phyloP scores from a whole-genome alignment of 2,113 vertebrate genomes.

The Lagopus leucura region DNA sequence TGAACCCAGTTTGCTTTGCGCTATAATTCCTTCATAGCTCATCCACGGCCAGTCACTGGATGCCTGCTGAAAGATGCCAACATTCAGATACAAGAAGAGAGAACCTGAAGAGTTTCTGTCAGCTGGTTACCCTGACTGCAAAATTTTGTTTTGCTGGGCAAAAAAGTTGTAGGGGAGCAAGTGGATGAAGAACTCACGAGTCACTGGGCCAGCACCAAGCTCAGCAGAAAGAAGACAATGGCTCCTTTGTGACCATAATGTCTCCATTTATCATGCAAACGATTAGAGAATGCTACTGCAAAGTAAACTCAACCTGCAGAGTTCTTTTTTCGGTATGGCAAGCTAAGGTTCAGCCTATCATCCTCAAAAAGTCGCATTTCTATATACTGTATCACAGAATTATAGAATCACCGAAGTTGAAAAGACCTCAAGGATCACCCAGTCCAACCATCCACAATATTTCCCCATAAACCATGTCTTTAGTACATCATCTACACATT shows the following conservation, averaged over 20 bases:
- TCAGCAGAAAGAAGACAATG: not conserved
- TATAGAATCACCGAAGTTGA: too few relatives aligned
- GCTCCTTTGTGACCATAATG: not conserved
- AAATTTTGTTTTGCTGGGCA: not conserved
- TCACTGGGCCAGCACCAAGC: not conserved
- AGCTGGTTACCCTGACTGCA: not conserved
- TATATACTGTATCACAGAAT: not conserved
- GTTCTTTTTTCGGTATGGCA: not conserved
- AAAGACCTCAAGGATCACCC: too few relatives aligned
- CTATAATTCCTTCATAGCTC: not conserved
- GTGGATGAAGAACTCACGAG: not conserved
- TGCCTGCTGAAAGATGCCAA: not conserved
- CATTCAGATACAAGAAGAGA: not conserved
- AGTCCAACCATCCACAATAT: too few relatives aligned
- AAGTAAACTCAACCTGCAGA: not conserved
- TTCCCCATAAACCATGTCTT: too few relatives aligned
- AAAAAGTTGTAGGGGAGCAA: not conserved
- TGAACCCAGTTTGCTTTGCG: not conserved
- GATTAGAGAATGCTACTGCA: not conserved
- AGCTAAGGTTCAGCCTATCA: not conserved
- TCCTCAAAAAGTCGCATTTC: not conserved
- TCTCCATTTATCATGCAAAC: not conserved
- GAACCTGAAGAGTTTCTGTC: not conserved
- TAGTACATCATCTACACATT: too few relatives aligned
- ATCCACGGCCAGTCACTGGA: not conserved